Conservation (phyloP, 2,113 vertebrate species). For the Silurus meridionalis region DNA sequence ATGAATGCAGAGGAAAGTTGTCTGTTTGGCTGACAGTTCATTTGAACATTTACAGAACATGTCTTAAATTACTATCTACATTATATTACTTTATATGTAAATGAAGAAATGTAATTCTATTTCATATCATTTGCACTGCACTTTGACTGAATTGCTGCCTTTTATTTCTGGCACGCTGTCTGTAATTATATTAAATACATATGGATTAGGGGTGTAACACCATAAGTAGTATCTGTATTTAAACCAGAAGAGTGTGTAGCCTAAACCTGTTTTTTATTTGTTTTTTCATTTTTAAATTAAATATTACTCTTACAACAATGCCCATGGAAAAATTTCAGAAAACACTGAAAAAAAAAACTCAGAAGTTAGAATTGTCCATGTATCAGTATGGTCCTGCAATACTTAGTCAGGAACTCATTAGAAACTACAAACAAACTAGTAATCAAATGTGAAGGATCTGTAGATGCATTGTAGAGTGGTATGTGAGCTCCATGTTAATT, state of each 20-base stretch:
- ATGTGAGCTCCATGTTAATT: neutral
- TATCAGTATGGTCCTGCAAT: neutral
- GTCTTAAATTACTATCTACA: neutral
- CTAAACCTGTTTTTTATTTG: neutral
- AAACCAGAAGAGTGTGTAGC: neutral
- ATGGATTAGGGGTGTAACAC: neutral
- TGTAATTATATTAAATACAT: neutral
- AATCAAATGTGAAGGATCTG: neutral
- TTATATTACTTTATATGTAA: neutral
- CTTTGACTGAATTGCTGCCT: neutral
- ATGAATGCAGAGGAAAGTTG: neutral
- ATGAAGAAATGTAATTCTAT: neutral
- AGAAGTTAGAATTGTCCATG: neutral
- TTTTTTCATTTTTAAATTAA: neutral
- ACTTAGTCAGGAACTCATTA: neutral
- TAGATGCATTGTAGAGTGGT: neutral
- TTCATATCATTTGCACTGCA: neutral
- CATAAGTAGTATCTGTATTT: neutral
- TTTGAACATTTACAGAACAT: neutral
- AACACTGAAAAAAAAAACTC: neutral
- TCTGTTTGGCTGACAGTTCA: neutral
- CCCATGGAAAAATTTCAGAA: neutral
- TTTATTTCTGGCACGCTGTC: neutral
- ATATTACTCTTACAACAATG: neutral
- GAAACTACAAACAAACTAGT: neutral